Percentiles rank a stretch among this genome's conserved stretches.
These are phyloP conservation scores for Cynoglossus semilaevis DNA, from an alignment of 2,113 vertebrate genomes.

Conservation along the genomic window DNA sequence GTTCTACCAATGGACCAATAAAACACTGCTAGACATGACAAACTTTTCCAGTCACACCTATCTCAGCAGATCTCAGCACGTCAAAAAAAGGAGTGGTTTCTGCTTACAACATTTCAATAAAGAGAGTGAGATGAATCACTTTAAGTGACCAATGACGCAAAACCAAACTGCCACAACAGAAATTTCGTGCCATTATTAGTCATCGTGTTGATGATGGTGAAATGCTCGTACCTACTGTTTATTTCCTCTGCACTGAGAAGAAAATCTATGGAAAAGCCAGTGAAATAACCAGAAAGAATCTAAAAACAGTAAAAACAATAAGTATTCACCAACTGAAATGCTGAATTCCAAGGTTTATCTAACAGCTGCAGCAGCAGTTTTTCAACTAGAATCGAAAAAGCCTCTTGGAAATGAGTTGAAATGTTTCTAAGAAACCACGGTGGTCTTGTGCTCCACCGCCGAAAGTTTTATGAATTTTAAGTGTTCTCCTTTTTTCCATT, in stretches of 20 bases:
- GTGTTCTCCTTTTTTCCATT: too few species aligned
- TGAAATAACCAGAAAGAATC: background rate
- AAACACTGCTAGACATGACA: conserved; percentile 7
- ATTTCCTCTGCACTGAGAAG: background rate
- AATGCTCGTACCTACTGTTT: background rate
- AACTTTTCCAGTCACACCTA: conserved; percentile 5
- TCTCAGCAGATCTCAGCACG: conserved; percentile 11
- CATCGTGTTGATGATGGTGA: conserved; percentile 33
- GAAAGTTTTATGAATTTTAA: too few species aligned
- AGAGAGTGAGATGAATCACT: conserved; percentile 27
- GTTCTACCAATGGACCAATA: too few species aligned
- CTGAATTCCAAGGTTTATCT: too few species aligned
- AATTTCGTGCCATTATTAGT: conserved; percentile 5
- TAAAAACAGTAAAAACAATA: background rate
- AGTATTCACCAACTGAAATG: too few species aligned
- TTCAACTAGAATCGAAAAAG: too few species aligned
- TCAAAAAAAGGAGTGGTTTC: conserved; percentile 8
- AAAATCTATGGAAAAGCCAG: background rate
- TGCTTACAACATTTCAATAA: conserved; percentile 20
- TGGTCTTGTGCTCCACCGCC: too few species aligned
- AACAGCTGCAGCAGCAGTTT: too few species aligned
- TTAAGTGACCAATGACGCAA: conserved; percentile 10
- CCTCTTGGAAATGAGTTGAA: too few species aligned
- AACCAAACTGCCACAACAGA: background rate
- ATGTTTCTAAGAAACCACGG: too few species aligned